These are phyloP conservation scores for Drosophila simulans DNA, from an alignment of 1,140 invertebrate species.

Conservation along the genomic window DNA sequence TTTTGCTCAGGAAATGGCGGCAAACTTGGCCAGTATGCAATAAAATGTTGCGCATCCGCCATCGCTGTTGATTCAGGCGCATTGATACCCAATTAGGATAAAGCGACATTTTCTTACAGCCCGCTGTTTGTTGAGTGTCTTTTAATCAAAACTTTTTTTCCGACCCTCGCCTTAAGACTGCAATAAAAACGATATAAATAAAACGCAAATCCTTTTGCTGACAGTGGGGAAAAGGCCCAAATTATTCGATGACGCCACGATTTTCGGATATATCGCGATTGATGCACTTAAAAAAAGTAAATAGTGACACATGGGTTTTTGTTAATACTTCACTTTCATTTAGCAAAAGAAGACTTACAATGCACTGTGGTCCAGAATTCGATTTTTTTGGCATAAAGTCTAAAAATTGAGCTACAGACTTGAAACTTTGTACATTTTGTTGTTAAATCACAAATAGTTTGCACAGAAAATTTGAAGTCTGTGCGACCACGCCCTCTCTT, in stretches of 20 bases:
- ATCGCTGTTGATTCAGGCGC: conserved; percentile 71
- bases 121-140: conserved; percentile 64
- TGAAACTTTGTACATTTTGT: too few species aligned
- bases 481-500: too few species aligned
- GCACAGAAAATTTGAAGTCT: too few species aligned
- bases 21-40: conserved; percentile 71
- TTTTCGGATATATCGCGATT: conserved; percentile 33
- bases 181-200: conserved; percentile 77
- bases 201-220: conserved; percentile 74
- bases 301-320: too few species aligned
- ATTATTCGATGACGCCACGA: conserved; percentile 64
- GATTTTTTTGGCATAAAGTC: too few species aligned
- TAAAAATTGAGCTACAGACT: too few species aligned
- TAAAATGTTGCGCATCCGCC: conserved; percentile 76
- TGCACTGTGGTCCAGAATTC: too few species aligned
- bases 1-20: conserved; percentile 60
- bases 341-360: too few species aligned
- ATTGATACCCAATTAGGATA: conserved; percentile 83
- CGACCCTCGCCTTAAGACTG: conserved; percentile 42
- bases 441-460: too few species aligned
- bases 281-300: background rate
- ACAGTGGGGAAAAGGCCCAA: conserved; percentile 39
- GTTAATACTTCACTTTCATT: too few species aligned
- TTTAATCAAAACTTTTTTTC: conserved; percentile 74
- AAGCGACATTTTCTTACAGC: conserved; percentile 62